Conservation (phyloP, 2,888 invertebrate genomes). For the Dicycla oo region DNA sequence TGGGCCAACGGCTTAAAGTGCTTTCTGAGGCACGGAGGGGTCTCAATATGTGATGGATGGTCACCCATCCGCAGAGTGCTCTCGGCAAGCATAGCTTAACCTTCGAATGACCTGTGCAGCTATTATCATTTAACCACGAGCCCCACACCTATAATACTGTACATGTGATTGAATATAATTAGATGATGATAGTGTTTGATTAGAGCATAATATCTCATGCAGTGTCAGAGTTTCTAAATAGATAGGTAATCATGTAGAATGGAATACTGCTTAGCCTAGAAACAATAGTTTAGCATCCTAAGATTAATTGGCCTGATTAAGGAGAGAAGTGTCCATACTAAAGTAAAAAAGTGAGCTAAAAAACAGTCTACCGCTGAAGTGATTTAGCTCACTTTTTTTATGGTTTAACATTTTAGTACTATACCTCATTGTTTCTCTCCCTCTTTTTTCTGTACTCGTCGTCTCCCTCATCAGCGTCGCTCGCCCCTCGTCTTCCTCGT, state of each 20-base stretch:
- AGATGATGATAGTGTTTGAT: not conserved
- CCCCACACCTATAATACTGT: too few relatives aligned
- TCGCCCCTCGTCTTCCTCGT: constrained; percentile 83
- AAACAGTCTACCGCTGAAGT: too few relatives aligned
- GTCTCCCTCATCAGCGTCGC: constrained; percentile 92
- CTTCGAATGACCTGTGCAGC: too few relatives aligned
- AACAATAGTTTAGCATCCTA: not conserved
- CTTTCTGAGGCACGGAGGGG: too few relatives aligned
- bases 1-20: too few relatives aligned
- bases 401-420: not conserved
- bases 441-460: constrained; percentile 93
- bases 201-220: not conserved
- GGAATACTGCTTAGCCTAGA: not conserved
- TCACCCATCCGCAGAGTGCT: too few relatives aligned
- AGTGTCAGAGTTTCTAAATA: not conserved
- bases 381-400: not conserved
- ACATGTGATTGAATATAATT: too few relatives aligned
- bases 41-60: too few relatives aligned
- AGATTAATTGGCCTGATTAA: not conserved
- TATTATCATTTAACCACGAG: too few relatives aligned
- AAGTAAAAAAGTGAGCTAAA: too few relatives aligned
- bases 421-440: constrained; percentile 95
- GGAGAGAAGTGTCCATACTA: not conserved
- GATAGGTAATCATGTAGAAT: not conserved
- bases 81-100: too few relatives aligned